A percentile compares a stretch with the other conserved stretches of the same genome.
These are phyloP conservation scores for Harpagus bidentatus DNA, from an alignment of 2,113 vertebrate genomes.

Conservation along the genomic window DNA sequence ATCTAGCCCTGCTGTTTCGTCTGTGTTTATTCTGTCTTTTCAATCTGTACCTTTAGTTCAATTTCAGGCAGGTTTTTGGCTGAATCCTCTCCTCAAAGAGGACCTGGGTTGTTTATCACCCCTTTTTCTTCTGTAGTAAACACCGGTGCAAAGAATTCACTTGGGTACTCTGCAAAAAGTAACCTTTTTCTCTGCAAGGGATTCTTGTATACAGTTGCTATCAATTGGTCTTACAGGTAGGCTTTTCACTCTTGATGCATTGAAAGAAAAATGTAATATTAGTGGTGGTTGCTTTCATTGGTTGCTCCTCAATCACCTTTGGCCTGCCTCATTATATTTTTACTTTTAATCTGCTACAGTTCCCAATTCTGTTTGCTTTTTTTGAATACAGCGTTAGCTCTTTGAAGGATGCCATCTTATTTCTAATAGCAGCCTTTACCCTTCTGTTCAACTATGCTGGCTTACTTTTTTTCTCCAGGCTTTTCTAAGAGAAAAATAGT, in stretches of 20 bases:
- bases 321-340: background rate
- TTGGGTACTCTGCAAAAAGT: background rate
- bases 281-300: background rate
- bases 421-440: background rate
- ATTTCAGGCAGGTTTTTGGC: background rate
- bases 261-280: background rate
- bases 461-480: background rate
- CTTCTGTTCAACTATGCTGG: background rate
- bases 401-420: background rate
- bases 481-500: background rate
- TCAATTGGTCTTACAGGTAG: background rate
- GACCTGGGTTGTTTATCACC: background rate
- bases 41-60: background rate
- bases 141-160: background rate
- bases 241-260: background rate
- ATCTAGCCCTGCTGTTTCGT: background rate
- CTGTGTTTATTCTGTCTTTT: background rate
- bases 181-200: background rate
- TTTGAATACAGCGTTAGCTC: background rate
- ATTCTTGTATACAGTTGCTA: background rate
- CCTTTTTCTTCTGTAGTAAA: background rate
- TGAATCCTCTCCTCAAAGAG: background rate
- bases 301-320: background rate
- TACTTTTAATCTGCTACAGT: background rate
- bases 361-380: background rate